Base-by-base conservation (phyloP, 1,140 invertebrate species). In the Euura lappo region DNA sequence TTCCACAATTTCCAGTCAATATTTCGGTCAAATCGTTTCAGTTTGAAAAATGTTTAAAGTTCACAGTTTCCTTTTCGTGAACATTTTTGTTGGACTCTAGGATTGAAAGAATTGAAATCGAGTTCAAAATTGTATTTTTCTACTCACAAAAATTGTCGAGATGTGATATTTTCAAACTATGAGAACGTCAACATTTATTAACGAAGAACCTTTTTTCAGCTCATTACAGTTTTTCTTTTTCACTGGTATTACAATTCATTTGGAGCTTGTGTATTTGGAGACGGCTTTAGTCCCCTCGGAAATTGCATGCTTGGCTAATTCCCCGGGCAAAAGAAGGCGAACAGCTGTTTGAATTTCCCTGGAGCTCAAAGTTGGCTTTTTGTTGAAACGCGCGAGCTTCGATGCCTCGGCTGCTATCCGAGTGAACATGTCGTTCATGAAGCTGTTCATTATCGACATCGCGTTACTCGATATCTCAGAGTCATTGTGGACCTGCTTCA, bases 281-380 rank as follows among this genome's bases (percentile, higher is more conserved):
- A 91, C 85, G 4, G 90, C 82, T 74, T 82, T 85, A 44, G 81
- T 80, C 1, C 78, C 81, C 74, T 81, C 80, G 68, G 65, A 72
- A n/a, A 80, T 79, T 11, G 81, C 81, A 65, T 85, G 82, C 73
- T 85, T 84, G 13, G 83, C 78, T 66, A 92, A 83, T 79, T 92
- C 91, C 72, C 92, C 91, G n/a, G 91, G 91, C 44, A 93, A 79
- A 43, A 93, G 78, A 4, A 92, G 84, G 64, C 91, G 83, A 28
- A 91, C 90, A 68, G 91, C 89, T 10, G 91, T 91, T 77, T 93
- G 91, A 70, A 92, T 90, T 81, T 92, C 91, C 74, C 90, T 82
- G 72, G 84, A 87, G 7, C 89, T 90, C 76, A 92, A 90, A 82
- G 89, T 78, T 0, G 85, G 88, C 72, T 87, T 85, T 81, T 91